These are phyloP conservation scores for Umimayanthus chanpuru DNA, from an alignment of 92 coral and sea anemone genomes.

Conservation along the genomic window DNA sequence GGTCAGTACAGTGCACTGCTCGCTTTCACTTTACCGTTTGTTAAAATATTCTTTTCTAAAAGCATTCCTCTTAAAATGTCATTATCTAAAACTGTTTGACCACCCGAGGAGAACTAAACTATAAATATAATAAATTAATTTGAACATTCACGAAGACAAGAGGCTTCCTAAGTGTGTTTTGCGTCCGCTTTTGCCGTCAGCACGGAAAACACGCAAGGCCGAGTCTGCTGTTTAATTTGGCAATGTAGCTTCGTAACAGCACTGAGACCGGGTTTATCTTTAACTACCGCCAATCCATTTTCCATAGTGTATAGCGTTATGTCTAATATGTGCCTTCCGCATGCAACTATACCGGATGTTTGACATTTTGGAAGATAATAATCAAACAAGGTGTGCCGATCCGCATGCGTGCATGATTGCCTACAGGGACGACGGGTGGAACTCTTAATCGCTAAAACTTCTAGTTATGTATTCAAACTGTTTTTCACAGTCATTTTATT, in stretches of 20 bases:
- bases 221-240: not conserved
- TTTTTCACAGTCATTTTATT: not conserved
- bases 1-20: too few relatives aligned
- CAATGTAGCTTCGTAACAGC: not conserved
- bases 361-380: not conserved
- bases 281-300: too few relatives aligned
- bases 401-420: not conserved
- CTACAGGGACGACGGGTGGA: not conserved
- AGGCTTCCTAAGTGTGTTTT: not conserved
- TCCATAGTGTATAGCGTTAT: too few relatives aligned
- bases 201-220: not conserved
- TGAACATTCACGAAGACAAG: not conserved
- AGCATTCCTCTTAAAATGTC: not conserved
- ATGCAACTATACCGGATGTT: not conserved
- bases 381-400: not conserved
- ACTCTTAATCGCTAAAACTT: too few relatives aligned
- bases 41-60: not conserved
- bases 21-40: too few relatives aligned
- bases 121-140: not conserved
- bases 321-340: too few relatives aligned
- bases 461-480: not conserved
- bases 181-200: not conserved
- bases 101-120: not conserved
- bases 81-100: not conserved
- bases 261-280: not conserved